A percentile compares a stretch with the other conserved stretches of the same genome.
These are phyloP conservation scores for Peromyscus aztecus DNA, from an alignment of 2,797 vertebrate species.

Conservation along the genomic window DNA sequence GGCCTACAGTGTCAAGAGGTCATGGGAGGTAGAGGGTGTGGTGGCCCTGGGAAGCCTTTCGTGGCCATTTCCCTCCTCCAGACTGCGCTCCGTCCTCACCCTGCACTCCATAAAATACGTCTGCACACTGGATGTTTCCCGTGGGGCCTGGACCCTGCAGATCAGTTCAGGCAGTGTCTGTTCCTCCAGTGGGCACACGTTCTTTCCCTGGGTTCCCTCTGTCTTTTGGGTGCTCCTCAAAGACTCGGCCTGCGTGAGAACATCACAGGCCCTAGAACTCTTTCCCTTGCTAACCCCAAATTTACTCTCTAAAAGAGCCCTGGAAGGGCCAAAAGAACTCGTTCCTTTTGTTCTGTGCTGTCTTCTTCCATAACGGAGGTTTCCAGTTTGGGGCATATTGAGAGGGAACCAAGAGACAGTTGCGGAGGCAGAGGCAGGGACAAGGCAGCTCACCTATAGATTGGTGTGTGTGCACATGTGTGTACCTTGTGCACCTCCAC, in stretches of 20 bases:
- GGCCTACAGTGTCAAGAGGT: background rate
- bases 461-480: background rate
- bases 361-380: background rate
- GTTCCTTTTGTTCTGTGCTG: background rate
- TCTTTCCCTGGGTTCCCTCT: background rate
- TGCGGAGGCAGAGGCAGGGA: background rate
- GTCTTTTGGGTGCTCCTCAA: background rate
- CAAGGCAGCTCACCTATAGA: background rate
- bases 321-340: background rate
- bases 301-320: background rate
- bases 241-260: background rate
- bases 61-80: background rate
- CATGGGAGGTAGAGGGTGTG: background rate
- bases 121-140: background rate
- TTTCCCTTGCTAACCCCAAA: background rate
- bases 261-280: background rate
- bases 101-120: background rate
- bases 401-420: background rate
- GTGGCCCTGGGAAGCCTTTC: background rate
- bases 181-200: fast-evolving
- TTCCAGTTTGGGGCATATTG: background rate
- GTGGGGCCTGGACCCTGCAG: background rate
- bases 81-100: no score
- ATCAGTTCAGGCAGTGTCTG: no score
- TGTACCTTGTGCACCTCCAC: fast-evolving